Evolutionary conservation across 2,797 vertebrate genomes (phyloP), one percentile per base, ranked within the genome.

Genomic region (Remorina albescens): DNA sequence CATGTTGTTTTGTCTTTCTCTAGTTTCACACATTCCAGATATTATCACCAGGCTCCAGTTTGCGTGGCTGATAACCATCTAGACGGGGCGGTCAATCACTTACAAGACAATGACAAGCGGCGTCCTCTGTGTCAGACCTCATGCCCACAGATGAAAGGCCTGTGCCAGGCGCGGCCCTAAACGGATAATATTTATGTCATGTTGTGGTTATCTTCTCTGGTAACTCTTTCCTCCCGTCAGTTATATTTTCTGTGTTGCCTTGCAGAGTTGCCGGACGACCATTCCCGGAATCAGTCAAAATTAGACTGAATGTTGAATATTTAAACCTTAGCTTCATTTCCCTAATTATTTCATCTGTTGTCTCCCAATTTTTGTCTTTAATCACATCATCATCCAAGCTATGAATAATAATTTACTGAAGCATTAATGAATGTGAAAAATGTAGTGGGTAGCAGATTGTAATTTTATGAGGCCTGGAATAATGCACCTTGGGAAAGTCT

Each of bases 21-120:
- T 36, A 84, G 80, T 91, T 89, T 90, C 83, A 73, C 83, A 78
- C 87, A 92, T 93, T 91, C 90, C 89, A 86, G 90, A 93, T 93
- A 55, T 49, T 89, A 92, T 92, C 91, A 67, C 64, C 41, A 46
- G 74, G 25, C 84, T 82, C 76, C 65, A 1, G 78, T 80, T 89
- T 76, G 78, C 83, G 70, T 80, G 67, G 76, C 53, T 64, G 91
- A 88, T 88, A 80, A 41, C 58, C 50, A 91, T 89, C 86, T 83
- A 23, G 75, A 83, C 67, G 25, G 42, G 66, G 47, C 39, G 25
- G 84, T 85, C 85, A 85, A 56, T 87, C 82, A 83, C 71, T 71
- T 69, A 39, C 53, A 41, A 85, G 86, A 86, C 86, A 85, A 54
- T 86, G 90, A 91, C 2, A 19, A 71, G 88, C 61, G 74, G 88